Evolutionary conservation across 2,888 invertebrate genomes (phyloP), one percentile per base, ranked within the genome.

Genomic region (Hirtodrosophila alboralis): DNA sequence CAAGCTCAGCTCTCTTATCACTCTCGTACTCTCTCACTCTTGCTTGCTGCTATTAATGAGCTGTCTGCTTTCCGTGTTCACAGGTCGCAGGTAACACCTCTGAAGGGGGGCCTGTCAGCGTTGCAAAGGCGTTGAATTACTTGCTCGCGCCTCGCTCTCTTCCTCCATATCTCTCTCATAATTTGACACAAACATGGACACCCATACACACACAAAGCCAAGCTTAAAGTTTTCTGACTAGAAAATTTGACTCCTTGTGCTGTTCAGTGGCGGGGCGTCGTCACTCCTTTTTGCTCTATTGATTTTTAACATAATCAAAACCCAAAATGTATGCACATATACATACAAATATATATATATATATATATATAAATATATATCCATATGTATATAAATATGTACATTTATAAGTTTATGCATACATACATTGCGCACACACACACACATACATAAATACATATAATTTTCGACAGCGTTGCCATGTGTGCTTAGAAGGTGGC

Each of bases 301-400:
- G 89, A 88, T 89, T 88, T 88, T 89, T 87, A 89, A 87, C 87
- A 89, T 83, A 88, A 86, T 87, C 81, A 87, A 84, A 84, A 74
- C 71, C 78, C 68, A 63, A 80, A 80, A 83, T 85, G 76, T 83
- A 73, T 75, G 75, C 75, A 73, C 67, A 73, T 48, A 71, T 41
- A 49, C 65, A 52, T 16, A 56, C 36, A 54, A 33, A 36, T 13
- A 49, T n/a, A 45, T 16, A 31, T 44, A 30, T 53, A 65, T 65
- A 59, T 47, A 54, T 41, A 57, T 56, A 73, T 51, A 48, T 59
- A 63, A 66, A 63, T 65, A 69, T 59, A 58, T 45, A 62, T 58
- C 62, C 40, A 61, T 23, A 51, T 23, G 12, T 8, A 36, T 5
- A 23, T 2, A 26, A 12, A 36, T 27, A 51, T 49, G 33, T 26